phyloP scores from a whole-genome alignment of 2,113 vertebrate genomes.

The Petrocephalus zakoni region DNA sequence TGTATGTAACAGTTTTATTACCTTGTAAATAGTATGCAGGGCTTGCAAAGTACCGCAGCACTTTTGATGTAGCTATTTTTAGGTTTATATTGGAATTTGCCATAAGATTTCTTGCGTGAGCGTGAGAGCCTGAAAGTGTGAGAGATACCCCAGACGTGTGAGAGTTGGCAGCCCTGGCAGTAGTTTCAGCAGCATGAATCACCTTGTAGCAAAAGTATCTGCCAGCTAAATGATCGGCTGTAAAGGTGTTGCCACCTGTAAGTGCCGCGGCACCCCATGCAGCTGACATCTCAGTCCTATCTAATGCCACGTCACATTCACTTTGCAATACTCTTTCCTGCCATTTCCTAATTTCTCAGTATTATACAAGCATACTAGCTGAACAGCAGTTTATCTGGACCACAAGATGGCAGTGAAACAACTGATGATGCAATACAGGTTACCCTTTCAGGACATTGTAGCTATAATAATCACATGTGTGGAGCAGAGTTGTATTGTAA shows the following conservation, averaged over 20 bases:
- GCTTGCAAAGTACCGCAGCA: too few species aligned
- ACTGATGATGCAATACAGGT: not conserved
- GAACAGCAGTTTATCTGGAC: not conserved
- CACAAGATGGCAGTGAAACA: slow-evolving; percentile 14
- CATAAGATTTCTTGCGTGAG: too few species aligned
- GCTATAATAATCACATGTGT: not conserved
- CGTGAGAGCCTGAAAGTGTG: too few species aligned
- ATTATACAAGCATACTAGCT: not conserved
- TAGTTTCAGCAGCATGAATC: not conserved
- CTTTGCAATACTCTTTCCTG: not conserved
- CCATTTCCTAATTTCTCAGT: not conserved
- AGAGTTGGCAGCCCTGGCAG: too few species aligned
- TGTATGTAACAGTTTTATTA: too few species aligned
- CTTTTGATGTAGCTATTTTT: too few species aligned
- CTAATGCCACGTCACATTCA: not conserved
- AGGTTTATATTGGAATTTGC: too few species aligned
- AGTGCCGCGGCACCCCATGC: not conserved
- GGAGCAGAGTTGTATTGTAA: not conserved
- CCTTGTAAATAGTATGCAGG: too few species aligned
- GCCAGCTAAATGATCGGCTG: not conserved
- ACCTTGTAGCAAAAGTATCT: not conserved
- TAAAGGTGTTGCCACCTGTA: not conserved
- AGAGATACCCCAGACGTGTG: too few species aligned
- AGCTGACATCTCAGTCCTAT: not conserved
- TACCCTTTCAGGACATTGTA: not conserved